Conservation (phyloP, 2,113 vertebrate species). For the Perccottus glenii region DNA sequence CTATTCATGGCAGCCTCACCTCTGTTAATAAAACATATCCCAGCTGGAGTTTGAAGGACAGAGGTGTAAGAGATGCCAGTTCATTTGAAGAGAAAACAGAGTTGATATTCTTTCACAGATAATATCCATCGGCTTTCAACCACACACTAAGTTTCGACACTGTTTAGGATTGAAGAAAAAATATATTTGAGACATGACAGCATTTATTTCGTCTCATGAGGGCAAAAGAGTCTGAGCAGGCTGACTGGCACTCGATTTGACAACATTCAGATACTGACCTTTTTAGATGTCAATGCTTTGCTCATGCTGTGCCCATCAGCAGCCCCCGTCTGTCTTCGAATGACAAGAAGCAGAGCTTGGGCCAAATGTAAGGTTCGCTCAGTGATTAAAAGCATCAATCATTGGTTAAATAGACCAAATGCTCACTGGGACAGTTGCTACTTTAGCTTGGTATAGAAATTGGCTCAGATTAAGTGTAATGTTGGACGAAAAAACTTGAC, state of each 20-base stretch:
- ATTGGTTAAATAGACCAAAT: slow-evolving; percentile 21
- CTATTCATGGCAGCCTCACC: slow-evolving; percentile 59
- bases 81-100: slow-evolving; percentile 17
- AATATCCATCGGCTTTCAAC: background rate
- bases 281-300: slow-evolving; percentile 33
- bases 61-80: slow-evolving; percentile 19
- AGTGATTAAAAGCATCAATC: slow-evolving; percentile 27
- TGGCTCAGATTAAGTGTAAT: slow-evolving; percentile 1
- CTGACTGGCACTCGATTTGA: slow-evolving; percentile 43
- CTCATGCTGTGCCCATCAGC: slow-evolving; percentile 42
- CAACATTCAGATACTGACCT: slow-evolving; percentile 67
- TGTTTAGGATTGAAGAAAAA: slow-evolving; percentile 21
- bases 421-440: slow-evolving; percentile 19
- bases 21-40: slow-evolving; percentile 79
- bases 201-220: slow-evolving; percentile 34
- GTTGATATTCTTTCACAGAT: background rate
- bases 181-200: slow-evolving; percentile 52
- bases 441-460: slow-evolving; percentile 10
- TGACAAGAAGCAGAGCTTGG: slow-evolving; percentile 8
- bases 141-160: slow-evolving; percentile 1
- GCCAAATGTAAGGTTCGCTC: slow-evolving; percentile 24
- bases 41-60: slow-evolving; percentile 70
- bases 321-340: slow-evolving; percentile 34
- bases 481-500: slow-evolving; percentile 17
- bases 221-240: slow-evolving; percentile 27